Percentiles rank a stretch among this genome's conserved stretches.
Evolutionary conservation across 2,888 invertebrate species (phyloP).

Genomic region (Sicus ferrugineus): DNA sequence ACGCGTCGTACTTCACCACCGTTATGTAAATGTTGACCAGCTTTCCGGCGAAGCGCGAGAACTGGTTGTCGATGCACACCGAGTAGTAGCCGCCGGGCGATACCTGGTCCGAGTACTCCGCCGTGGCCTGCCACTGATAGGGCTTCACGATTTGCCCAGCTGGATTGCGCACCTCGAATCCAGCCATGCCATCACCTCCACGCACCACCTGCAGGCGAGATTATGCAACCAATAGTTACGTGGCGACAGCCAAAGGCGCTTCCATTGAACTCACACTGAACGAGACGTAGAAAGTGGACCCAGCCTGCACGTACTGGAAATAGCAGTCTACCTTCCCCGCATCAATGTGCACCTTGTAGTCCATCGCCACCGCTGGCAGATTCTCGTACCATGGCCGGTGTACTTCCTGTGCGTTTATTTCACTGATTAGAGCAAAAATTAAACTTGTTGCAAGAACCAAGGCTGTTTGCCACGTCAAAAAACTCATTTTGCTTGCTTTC

Average conservation of each 20-base stretch:
- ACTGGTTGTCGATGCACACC: conserved; percentile 92
- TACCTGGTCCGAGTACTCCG: conserved; percentile 86
- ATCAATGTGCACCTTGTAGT: conserved; percentile 93
- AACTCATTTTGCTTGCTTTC: conserved; percentile 43
- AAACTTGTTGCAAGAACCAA: conserved; percentile 44
- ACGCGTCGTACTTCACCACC: conserved; percentile 90
- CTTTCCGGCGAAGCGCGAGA: conserved; percentile 89
- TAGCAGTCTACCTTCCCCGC: conserved; percentile 97
- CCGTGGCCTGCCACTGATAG: conserved; percentile 88
- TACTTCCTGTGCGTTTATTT: conserved; percentile 60
- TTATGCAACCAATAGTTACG: conserved; percentile 25
- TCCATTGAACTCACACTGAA: conserved; percentile 76
- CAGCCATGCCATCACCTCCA: conserved; percentile 94
- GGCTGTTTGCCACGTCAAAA: conserved; percentile 61
- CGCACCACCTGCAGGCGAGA: conserved; percentile 75
- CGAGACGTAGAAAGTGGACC: conserved; percentile 91
- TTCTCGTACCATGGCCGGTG: conserved; percentile 84
- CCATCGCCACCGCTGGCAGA: conserved; percentile 91
- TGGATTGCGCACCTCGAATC: conserved; percentile 88
- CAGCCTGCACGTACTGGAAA: conserved; percentile 90
- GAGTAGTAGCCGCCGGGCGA: conserved; percentile 87
- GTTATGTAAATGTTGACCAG: conserved; percentile 89
- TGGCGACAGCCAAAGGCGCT: not conserved
- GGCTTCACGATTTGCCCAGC: conserved; percentile 85
- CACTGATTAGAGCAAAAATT: conserved; percentile 45